Conservation (phyloP, 2,797 vertebrate species). For the Aplochiton taeniatus region DNA sequence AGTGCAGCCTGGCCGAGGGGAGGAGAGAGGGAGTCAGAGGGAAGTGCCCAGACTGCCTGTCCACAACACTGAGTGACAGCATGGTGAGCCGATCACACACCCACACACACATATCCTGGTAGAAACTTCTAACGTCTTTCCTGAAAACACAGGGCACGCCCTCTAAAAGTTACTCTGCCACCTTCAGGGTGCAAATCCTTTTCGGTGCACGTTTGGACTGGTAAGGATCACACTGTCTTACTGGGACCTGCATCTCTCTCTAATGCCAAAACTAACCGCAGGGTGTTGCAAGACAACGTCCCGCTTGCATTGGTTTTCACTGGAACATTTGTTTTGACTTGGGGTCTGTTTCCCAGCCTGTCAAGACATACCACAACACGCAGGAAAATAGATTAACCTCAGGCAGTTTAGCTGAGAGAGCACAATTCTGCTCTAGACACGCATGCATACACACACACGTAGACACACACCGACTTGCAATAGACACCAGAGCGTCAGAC, state of each 20-base stretch:
- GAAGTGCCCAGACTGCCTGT: constrained; percentile 54
- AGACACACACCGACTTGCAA: constrained; percentile 3
- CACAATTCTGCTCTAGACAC: not conserved
- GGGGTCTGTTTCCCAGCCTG: not conserved
- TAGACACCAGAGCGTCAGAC: not conserved
- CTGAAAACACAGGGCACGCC: too few relatives aligned
- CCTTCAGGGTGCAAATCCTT: too few relatives aligned
- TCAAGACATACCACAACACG: not conserved
- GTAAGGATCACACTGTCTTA: too few relatives aligned
- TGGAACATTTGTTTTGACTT: too few relatives aligned
- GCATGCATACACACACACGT: not conserved
- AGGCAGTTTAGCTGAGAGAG: not conserved
- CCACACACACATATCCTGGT: not conserved
- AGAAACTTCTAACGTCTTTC: too few relatives aligned
- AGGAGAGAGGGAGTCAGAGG: constrained; percentile 66
- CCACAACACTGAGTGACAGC: constrained; percentile 62
- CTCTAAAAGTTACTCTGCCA: too few relatives aligned
- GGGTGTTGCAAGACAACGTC: constrained; percentile 24
- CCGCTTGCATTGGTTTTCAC: not conserved
- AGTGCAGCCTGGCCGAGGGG: constrained; percentile 58
- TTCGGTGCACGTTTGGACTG: too few relatives aligned
- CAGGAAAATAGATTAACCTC: not conserved
- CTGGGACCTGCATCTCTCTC: not conserved
- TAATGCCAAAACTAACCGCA: constrained; percentile 20
- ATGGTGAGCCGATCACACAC: constrained; percentile 71